Evolutionary conservation across 2,888 invertebrate species (phyloP), one percentile per base, ranked within the genome.

Genomic region (Ichneumon xanthorius): DNA sequence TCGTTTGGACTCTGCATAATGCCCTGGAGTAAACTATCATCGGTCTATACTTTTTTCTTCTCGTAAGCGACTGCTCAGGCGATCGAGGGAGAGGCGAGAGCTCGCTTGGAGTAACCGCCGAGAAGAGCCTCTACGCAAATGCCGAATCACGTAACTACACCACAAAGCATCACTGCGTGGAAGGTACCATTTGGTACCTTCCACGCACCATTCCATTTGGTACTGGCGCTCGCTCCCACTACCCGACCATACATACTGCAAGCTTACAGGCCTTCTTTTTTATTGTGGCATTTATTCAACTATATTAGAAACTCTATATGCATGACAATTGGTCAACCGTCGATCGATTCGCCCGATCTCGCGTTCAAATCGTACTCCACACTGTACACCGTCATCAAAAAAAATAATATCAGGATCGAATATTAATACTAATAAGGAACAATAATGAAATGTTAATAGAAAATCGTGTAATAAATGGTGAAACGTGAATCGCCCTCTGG

Each of bases 401-500:
- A 14, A 16, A 30, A 48, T 2, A 50, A 50, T n/a, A n/a, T 50
- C 16, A n/a, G 5, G n/a, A n/a, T 50, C 37, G 37, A 37, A 37
- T 37, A 37, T 9, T 4, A 4, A 37, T 37, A 37, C 9, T 37
- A 30, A 61, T 26, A 14, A 61, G 7, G 26, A 30, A 30, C 4
- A 61, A 33, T 30, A 16, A 61, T 30, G 45, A 45, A 16, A 61
- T 61, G 30, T 19, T 16, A 16, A 61, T 61, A 61, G 61, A 16
- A 50, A 22, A 30, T 78, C 40, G 50, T 70, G 70, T 77, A 76
- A 85, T 86, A 87, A 89, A 92, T 93, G 92, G 92, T 92, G 89
- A 58, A 92, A 90, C 92, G 87, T 92, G 89, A 92, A 92, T 93
- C 93, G 92, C 91, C 90, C 88, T 91, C 92, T 92, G 75, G 73